Conservation (phyloP, 2,888 invertebrate genomes). For the Orthosia incerta region DNA sequence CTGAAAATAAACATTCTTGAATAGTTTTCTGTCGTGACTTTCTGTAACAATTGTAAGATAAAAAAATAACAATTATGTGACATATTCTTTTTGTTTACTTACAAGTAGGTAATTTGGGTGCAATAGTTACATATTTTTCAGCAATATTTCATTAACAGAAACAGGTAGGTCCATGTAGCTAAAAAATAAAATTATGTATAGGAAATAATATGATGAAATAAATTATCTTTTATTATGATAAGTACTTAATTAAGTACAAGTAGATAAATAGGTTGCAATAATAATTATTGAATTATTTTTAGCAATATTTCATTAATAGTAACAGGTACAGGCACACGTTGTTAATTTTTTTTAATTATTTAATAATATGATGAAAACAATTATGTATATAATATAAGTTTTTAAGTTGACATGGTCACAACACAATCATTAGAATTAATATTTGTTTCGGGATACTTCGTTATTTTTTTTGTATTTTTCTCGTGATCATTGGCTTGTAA, state of each 20-base stretch:
- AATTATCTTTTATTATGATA: background rate
- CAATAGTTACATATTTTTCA: background rate
- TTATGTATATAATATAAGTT: too few species aligned
- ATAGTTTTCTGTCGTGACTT: background rate
- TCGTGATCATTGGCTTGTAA: too few species aligned
- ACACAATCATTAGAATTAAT: too few species aligned
- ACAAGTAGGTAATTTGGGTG: background rate
- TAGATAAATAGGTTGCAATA: background rate
- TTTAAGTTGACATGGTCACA: too few species aligned
- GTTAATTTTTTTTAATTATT: too few species aligned
- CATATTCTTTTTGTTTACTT: constrained; percentile 13
- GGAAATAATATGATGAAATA: background rate
- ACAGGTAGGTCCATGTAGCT: background rate
- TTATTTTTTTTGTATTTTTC: too few species aligned
- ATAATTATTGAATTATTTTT: background rate
- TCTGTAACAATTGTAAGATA: background rate
- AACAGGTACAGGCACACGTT: background rate
- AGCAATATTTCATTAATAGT: background rate
- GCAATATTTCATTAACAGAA: background rate
- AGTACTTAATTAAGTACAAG: too few species aligned
- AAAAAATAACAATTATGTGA: background rate
- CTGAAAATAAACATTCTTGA: background rate
- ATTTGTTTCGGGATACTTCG: too few species aligned
- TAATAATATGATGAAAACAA: too few species aligned
- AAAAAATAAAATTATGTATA: constrained; percentile 19